Percentiles rank a stretch among this genome's conserved stretches.
These are phyloP conservation scores for Syngnathus rostellatus DNA, from an alignment of 2,797 vertebrate genomes.

Conservation along the genomic window DNA sequence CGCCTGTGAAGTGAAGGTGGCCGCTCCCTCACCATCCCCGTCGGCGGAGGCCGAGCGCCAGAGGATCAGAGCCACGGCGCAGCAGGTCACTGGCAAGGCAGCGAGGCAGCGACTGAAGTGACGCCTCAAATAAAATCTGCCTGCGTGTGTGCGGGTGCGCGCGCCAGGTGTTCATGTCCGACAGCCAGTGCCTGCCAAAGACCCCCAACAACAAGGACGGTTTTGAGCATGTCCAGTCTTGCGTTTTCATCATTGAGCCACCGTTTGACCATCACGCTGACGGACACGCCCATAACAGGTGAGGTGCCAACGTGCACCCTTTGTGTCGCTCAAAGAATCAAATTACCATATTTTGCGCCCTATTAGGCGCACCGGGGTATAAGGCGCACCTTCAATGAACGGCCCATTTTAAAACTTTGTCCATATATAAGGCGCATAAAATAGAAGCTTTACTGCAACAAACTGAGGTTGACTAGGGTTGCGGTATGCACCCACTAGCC, in stretches of 20 bases:
- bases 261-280: constrained; percentile 85
- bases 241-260: constrained; percentile 91
- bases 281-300: constrained; percentile 89
- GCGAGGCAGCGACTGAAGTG: too few species aligned
- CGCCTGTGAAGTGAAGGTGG: constrained; percentile 95
- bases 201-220: constrained; percentile 92
- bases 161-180: constrained; percentile 90
- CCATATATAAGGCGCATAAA: too few species aligned
- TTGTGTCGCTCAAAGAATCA: too few species aligned
- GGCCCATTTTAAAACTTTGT: too few species aligned
- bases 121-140: too few species aligned
- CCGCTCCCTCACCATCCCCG: constrained; percentile 84
- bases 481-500: too few species aligned
- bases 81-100: constrained; percentile 72
- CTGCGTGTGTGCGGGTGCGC: not conserved
- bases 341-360: too few species aligned
- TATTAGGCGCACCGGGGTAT: too few species aligned
- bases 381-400: too few species aligned
- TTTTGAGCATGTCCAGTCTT: constrained; percentile 96
- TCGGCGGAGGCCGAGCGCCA: constrained; percentile 92
- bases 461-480: too few species aligned
- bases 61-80: constrained; percentile 96
- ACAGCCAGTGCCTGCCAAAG: constrained; percentile 92
- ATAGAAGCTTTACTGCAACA: too few species aligned
- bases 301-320: not conserved